A percentile compares a stretch with the other conserved stretches of the same genome.
Evolutionary conservation across 2,113 vertebrate genomes (phyloP).

Genomic region (Ictidomys tridecemlineatus): DNA sequence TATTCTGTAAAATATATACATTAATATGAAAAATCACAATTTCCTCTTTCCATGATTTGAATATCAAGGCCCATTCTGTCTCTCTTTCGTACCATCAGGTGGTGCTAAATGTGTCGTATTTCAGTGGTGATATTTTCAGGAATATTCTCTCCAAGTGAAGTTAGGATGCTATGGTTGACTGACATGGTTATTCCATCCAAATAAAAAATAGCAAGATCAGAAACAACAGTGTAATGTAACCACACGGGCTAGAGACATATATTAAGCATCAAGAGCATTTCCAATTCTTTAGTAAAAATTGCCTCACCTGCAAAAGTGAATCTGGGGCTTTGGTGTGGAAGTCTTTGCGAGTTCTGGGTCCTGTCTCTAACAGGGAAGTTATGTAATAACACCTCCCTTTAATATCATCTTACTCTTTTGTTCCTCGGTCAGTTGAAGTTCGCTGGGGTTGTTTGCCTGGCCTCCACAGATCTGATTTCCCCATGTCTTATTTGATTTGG

Average conservation of each 20-base stretch:
- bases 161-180: background rate
- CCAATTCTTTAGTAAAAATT: background rate
- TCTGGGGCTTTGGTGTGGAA: no score
- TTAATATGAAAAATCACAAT: background rate
- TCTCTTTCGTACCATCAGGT: slow-evolving; percentile 44
- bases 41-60: background rate
- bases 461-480: background rate
- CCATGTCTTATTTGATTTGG: background rate
- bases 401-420: background rate
- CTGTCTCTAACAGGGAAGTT: background rate
- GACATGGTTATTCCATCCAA: background rate
- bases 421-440: background rate
- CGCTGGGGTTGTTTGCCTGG: background rate
- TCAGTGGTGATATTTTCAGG: background rate
- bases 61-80: background rate
- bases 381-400: background rate
- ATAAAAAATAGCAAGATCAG: background rate
- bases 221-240: background rate
- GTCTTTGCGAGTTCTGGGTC: rapidly evolving
- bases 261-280: background rate
- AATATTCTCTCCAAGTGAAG: background rate
- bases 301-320: background rate
- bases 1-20: background rate
- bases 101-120: slow-evolving; percentile 45
- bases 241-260: background rate